Conservation (phyloP, 2,888 invertebrate species). For the Limnephilus rhombicus region DNA sequence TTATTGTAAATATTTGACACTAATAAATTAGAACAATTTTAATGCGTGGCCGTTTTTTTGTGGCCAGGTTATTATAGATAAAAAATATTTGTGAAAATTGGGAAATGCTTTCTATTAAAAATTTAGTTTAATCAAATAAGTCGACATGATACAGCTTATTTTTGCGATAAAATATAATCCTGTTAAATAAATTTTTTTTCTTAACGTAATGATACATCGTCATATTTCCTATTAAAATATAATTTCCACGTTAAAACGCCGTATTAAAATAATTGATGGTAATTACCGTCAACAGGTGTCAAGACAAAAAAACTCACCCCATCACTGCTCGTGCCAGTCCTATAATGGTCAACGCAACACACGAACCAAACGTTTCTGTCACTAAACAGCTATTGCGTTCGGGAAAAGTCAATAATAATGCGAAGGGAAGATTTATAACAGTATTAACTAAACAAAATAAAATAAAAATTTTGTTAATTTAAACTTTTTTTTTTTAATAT, state of each 20-base stretch:
- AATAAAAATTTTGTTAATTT: background rate
- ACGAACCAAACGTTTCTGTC: slow-evolving; percentile 38
- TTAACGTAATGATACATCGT: background rate
- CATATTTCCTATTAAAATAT: background rate
- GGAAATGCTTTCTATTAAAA: too few species aligned
- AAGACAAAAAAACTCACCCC: slow-evolving; percentile 30
- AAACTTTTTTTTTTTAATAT: background rate
- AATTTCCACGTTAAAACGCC: background rate
- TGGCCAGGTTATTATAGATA: too few species aligned
- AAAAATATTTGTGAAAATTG: too few species aligned
- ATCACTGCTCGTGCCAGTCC: slow-evolving; percentile 19
- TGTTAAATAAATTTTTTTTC: background rate
- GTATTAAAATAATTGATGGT: background rate
- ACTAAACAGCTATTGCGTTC: slow-evolving; percentile 22
- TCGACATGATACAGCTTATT: too few species aligned
- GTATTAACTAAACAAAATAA: background rate
- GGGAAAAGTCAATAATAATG: slow-evolving; percentile 22
- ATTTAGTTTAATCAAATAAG: too few species aligned
- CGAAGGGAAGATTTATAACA: background rate
- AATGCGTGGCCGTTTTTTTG: too few species aligned
- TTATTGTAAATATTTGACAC: too few species aligned
- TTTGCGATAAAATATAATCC: too few species aligned
- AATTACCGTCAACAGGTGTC: slow-evolving; percentile 43
- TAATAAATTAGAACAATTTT: too few species aligned
- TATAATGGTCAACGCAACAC: slow-evolving; percentile 41